Evolutionary conservation across 1,140 invertebrate genomes (phyloP), one percentile per base, ranked within the genome.

Genomic region (Geopemphigus sp.): DNA sequence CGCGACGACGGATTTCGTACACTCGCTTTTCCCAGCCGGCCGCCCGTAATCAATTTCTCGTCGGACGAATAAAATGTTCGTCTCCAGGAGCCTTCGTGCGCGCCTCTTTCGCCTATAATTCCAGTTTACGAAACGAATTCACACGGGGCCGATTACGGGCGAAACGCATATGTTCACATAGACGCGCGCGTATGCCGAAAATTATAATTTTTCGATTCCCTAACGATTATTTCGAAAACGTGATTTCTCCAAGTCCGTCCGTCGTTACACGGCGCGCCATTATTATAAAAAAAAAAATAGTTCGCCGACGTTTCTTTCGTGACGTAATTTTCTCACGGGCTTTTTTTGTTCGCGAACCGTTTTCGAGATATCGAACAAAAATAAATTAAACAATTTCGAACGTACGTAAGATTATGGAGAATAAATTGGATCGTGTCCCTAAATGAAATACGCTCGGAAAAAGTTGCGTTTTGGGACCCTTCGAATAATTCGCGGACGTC

Each of bases 381-480:
- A 50, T 50, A 4, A 47, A 68, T 68, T 68, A 50, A 50, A 68
- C 14, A 50, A 50, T 68, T 68, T 68, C 26, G 6, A 68, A 68
- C 26, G 24, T 50, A 24, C 22, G 47, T 50, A 68, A 50, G 66
- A 50, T 68, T 50, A 26, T 32, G n/a, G 32, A 24, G 64, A 68
- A 68, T 50, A 50, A 47, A 68, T 68, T 26, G 39, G 47, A 24
- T 50, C 50, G 6, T 15, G 22, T 50, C 24, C 45, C 14, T 64
- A 64, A 39, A 47, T 1, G 14, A 19, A 39, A 45, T 39, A n/a
- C 19, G 29, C 26, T 32, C 1, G 6, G 32, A n/a, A 50, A 68
- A 50, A 68, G 66, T 68, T 68, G 47, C 22, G 6, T 26, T 14
- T 26, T 8, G 24, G 45, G n/a, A 26, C 22, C 39, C 45, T 68